Evolutionary conservation across 2,797 vertebrate genomes (phyloP).

Genomic region (Hydrolagus colliei): DNA sequence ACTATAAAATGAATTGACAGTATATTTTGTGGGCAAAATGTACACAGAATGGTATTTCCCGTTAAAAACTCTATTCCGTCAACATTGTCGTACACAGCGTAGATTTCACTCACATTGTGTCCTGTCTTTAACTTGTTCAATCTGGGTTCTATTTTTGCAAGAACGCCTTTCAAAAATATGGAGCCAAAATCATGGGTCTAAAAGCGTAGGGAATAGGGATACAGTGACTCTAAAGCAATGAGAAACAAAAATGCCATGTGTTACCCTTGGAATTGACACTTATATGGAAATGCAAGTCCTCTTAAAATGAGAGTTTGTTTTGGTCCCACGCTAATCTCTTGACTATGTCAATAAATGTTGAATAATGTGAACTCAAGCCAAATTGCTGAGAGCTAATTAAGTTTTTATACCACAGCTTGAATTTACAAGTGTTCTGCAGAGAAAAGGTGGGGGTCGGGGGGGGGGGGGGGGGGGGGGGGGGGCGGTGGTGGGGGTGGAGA

Average conservation of each 20-base stretch:
- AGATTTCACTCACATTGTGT: neutral
- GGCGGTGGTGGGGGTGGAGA: neutral
- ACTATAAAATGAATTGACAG: too few relatives aligned
- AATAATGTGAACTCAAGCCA: conserved; percentile 24
- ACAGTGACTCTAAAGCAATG: neutral
- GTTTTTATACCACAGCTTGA: conserved; percentile 16
- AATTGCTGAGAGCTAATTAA: conserved; percentile 31
- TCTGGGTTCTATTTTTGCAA: neutral
- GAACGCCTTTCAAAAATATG: neutral
- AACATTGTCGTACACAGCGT: too few relatives aligned
- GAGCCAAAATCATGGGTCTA: neutral
- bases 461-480: too few relatives aligned
- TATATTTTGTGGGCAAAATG: too few relatives aligned
- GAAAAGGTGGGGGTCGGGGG: neutral
- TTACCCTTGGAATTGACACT: neutral
- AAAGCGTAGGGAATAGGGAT: neutral
- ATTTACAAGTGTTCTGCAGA: conserved; percentile 27
- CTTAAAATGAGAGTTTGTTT: conserved; percentile 27
- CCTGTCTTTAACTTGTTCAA: neutral
- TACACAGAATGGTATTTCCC: too few relatives aligned
- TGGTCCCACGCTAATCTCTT: conserved; percentile 21
- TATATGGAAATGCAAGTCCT: neutral
- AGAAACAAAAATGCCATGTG: neutral
- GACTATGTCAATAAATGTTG: conserved; percentile 25
- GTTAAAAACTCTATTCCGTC: too few relatives aligned